A percentile compares a stretch with the other conserved stretches of the same genome.
Conservation (phyloP, 1,140 invertebrate species). For the Zaprionus africanus region DNA sequence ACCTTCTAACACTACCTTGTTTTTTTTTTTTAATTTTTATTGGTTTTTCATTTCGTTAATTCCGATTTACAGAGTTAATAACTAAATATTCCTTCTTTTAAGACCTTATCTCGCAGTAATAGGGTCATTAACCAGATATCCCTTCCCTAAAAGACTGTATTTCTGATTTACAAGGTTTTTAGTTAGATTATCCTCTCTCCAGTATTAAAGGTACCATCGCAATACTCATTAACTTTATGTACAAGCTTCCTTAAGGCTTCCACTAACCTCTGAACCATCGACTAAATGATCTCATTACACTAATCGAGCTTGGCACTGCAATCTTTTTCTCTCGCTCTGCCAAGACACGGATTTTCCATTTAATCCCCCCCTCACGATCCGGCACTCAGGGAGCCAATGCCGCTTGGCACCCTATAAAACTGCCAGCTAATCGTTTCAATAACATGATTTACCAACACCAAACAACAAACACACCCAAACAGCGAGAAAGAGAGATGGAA, state of each 20-base stretch:
- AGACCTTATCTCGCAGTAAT: not conserved
- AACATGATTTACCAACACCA: constrained; percentile 75
- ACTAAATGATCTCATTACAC: constrained; percentile 25
- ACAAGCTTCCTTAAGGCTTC: not conserved
- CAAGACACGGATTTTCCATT: constrained; percentile 11
- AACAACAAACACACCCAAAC: constrained; percentile 48
- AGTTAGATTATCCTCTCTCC: not conserved
- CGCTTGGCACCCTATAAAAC: constrained; percentile 70
- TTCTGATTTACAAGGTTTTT: too few species aligned
- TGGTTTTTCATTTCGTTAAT: too few species aligned
- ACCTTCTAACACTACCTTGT: too few species aligned
- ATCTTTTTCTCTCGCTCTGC: not conserved
- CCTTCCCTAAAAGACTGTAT: not conserved
- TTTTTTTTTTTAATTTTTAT: too few species aligned
- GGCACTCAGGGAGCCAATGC: not conserved
- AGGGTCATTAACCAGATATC: too few species aligned
- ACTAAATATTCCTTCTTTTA: too few species aligned
- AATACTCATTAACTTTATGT: not conserved
- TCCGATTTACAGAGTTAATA: too few species aligned
- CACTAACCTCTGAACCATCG: not conserved
- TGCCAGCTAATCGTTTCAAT: constrained; percentile 78
- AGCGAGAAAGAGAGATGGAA: not conserved
- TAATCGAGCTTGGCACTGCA: not conserved
- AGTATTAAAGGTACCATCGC: not conserved
- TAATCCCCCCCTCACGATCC: not conserved